Conservation (phyloP, 2,113 vertebrate species). For the Zosterops borbonicus region DNA sequence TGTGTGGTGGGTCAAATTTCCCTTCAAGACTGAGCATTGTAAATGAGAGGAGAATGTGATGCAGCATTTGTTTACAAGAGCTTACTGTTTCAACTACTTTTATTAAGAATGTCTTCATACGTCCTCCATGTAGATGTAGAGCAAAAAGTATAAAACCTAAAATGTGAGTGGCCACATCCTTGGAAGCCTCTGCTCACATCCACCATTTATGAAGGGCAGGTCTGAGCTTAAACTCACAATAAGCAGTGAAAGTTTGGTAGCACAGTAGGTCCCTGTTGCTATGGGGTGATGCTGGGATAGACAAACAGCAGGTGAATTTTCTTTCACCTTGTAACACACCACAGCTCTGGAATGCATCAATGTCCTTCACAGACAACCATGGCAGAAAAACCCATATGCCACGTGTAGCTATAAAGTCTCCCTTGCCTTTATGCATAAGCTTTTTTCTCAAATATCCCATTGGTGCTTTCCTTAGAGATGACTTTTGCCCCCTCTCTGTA, state of each 20-base stretch:
- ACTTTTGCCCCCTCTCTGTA: neutral
- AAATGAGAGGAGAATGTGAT: neutral
- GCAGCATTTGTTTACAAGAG: neutral
- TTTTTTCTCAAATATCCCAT: neutral
- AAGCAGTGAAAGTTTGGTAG: neutral
- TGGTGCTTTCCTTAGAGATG: neutral
- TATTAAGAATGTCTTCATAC: neutral
- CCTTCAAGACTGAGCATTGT: neutral
- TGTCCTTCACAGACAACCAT: accelerated
- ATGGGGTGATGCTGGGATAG: neutral
- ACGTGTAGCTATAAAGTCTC: neutral
- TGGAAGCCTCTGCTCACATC: neutral
- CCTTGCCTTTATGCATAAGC: accelerated
- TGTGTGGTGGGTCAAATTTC: neutral
- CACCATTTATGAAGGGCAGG: neutral
- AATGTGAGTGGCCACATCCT: neutral
- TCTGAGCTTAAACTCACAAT: neutral
- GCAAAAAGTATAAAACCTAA: neutral
- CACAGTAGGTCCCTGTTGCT: neutral
- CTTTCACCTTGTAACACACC: neutral
- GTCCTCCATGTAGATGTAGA: neutral
- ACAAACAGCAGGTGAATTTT: neutral
- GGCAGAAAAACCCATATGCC: neutral
- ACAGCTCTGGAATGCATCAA: neutral
- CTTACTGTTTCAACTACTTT: neutral